Evolutionary conservation across 2,797 vertebrate species (phyloP).

Genomic region (Tapera naevia): DNA sequence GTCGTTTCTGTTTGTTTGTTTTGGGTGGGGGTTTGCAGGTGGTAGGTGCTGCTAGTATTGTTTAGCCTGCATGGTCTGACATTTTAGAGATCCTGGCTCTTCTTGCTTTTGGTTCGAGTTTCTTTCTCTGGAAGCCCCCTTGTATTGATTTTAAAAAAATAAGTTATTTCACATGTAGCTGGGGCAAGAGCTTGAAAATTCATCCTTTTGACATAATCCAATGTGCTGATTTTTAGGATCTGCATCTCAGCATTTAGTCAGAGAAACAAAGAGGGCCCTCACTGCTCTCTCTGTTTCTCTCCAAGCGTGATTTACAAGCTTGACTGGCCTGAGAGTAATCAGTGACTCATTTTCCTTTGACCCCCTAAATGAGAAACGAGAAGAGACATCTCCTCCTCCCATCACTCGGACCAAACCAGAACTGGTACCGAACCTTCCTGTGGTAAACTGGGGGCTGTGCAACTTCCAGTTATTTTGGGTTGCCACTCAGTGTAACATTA

Average conservation of each 20-base stretch:
- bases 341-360: not conserved
- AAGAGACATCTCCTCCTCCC: not conserved
- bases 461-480: slow-evolving; percentile 39
- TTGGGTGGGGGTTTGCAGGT: not conserved
- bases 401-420: not conserved
- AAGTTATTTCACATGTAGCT: not conserved
- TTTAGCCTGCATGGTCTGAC: slow-evolving; percentile 20
- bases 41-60: slow-evolving; percentile 19
- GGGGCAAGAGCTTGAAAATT: slow-evolving; percentile 18
- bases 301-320: not conserved
- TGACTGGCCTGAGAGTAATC: not conserved
- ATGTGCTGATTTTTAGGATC: not conserved
- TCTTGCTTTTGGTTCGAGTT: not conserved
- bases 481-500: not conserved
- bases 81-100: slow-evolving; percentile 21
- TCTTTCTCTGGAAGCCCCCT: slow-evolving; percentile 20
- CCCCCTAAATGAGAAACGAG: not conserved
- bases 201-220: not conserved
- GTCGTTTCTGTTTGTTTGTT: not conserved
- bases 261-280: slow-evolving; percentile 5
- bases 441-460: not conserved
- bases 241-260: not conserved
- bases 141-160: not conserved
- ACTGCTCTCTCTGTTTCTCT: not conserved
- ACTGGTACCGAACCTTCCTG: accelerated